phyloP scores from a whole-genome alignment of 37 sponge, comb jelly and placozoan genomes.

The Dysidea cf. avara region DNA sequence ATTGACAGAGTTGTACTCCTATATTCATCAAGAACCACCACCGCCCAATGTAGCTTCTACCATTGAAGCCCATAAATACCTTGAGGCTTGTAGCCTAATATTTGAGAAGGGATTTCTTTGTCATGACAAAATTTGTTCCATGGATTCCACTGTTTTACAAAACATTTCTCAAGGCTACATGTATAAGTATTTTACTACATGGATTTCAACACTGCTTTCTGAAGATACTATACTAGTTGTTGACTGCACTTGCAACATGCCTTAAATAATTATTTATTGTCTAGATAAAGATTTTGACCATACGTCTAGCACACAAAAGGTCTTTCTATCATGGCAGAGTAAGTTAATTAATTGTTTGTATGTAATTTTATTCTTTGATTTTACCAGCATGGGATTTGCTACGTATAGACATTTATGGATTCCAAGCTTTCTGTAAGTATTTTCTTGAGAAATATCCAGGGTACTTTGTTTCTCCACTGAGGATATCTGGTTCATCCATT shows the following conservation, averaged over 20 bases:
- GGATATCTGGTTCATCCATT: slow-evolving; percentile 14
- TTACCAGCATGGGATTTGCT: slow-evolving; percentile 19
- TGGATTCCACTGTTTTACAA: not conserved
- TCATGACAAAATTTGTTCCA: slow-evolving; percentile 2
- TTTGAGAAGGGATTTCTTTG: slow-evolving; percentile 28
- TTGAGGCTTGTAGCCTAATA: slow-evolving; percentile 24
- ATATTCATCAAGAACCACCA: slow-evolving; percentile 1
- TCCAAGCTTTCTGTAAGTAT: slow-evolving; percentile 4
- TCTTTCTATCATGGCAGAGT: slow-evolving; percentile 35
- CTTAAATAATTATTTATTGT: not conserved
- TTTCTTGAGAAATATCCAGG: slow-evolving; percentile 3
- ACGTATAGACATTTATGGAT: slow-evolving; percentile 3
- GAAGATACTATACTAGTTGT: slow-evolving; percentile 7
- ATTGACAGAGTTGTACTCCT: slow-evolving; percentile 20
- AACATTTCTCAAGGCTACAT: slow-evolving; percentile 30
- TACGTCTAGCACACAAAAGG: slow-evolving; percentile 3
- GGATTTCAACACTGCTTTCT: not conserved
- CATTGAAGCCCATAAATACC: not conserved
- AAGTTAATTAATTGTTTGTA: no score
- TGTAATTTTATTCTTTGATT: no score
- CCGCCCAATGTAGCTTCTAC: slow-evolving; percentile 7
- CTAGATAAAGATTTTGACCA: not conserved
- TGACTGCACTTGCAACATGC: not conserved
- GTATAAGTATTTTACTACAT: slow-evolving; percentile 9
- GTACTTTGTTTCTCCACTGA: slow-evolving; percentile 5